A percentile compares a stretch with the other conserved stretches of the same genome.
Conservation (phyloP, 2,888 invertebrate species). For the Ennomos quercinarius region DNA sequence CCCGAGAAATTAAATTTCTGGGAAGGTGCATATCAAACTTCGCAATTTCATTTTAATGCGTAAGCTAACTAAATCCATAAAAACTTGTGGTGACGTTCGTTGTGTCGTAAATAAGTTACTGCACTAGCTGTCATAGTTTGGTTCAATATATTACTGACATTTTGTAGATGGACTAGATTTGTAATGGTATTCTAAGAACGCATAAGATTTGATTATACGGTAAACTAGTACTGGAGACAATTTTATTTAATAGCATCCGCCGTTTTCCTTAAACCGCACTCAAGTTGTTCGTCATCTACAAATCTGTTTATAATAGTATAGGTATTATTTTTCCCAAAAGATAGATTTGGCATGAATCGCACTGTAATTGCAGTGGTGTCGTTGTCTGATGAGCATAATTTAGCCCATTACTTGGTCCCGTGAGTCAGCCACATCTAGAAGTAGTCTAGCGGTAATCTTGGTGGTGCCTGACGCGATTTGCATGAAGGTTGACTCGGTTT, state of each 20-base stretch:
- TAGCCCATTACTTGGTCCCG: slow-evolving; percentile 62
- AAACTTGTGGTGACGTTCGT: slow-evolving; percentile 21
- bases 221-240: slow-evolving; percentile 45
- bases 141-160: slow-evolving; percentile 1
- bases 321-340: slow-evolving; percentile 60
- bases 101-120: slow-evolving; percentile 11
- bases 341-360: slow-evolving; percentile 65
- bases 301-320: slow-evolving; percentile 79
- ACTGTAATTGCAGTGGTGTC: slow-evolving; percentile 67
- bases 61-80: slow-evolving; percentile 1
- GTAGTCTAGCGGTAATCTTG: slow-evolving; percentile 70
- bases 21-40: slow-evolving; percentile 8
- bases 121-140: background rate
- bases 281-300: slow-evolving; percentile 62
- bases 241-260: slow-evolving; percentile 56
- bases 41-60: no score
- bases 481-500: slow-evolving; percentile 69
- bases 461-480: slow-evolving; percentile 80
- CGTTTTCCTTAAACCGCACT: slow-evolving; percentile 55
- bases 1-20: background rate
- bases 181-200: slow-evolving; percentile 34
- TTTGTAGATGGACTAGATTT: background rate
- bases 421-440: slow-evolving; percentile 64
- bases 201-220: slow-evolving; percentile 38
- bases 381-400: slow-evolving; percentile 71